Conservation (phyloP, 2,113 vertebrate genomes). For the Plecotus auritus region DNA sequence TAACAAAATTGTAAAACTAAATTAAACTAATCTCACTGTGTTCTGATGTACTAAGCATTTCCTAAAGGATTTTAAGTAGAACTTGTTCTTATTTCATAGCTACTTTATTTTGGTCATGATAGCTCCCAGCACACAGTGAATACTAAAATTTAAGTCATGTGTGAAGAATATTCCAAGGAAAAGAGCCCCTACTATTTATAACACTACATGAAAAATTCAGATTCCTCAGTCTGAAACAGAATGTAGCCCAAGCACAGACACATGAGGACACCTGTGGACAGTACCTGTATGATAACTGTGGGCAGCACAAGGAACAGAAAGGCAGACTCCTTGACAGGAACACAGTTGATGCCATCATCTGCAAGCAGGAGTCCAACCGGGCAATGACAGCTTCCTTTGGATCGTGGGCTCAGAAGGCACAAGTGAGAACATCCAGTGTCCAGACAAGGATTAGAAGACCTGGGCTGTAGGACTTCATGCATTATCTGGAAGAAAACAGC, state of each 20-base stretch:
- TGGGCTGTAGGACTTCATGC: conserved; percentile 81
- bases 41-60: background rate
- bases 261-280: accelerated
- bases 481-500: conserved; percentile 74
- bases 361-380: conserved; percentile 81
- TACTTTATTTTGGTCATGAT: background rate
- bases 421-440: conserved; percentile 84
- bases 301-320: conserved; percentile 85
- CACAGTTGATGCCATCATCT: conserved; percentile 80
- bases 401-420: conserved; percentile 85
- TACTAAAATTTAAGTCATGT: background rate
- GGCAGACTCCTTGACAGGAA: conserved; percentile 75
- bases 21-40: background rate
- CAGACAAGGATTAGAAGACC: conserved; percentile 80
- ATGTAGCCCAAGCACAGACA: background rate
- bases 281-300: conserved; percentile 83
- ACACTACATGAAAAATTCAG: background rate
- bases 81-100: background rate
- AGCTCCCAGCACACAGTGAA: background rate
- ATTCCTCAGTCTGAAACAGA: background rate
- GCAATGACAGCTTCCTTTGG: conserved; percentile 84
- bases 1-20: background rate
- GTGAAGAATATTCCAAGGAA: background rate
- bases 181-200: background rate
- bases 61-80: background rate